Conservation (phyloP, 2,888 invertebrate species). For the Strigamia maritima region DNA sequence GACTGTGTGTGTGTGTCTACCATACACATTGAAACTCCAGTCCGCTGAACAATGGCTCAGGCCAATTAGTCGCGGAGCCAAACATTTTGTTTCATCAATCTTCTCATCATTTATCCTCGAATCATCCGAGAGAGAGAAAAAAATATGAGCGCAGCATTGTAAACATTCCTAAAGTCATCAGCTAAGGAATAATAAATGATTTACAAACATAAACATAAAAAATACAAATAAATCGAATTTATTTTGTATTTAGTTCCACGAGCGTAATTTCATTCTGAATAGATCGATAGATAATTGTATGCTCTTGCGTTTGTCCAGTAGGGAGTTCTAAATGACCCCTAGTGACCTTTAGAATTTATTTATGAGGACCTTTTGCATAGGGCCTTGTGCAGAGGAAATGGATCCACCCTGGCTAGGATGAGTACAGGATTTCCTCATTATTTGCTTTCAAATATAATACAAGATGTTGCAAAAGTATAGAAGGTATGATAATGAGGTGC, state of each 20-base stretch:
- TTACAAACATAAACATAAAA: neutral
- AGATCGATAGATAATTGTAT: neutral
- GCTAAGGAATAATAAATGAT: neutral
- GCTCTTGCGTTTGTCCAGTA: neutral
- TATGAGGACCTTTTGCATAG: constrained; percentile 34
- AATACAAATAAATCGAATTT: too few relatives aligned
- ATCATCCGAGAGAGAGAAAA: neutral
- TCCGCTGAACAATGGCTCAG: neutral
- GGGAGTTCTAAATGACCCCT: constrained; percentile 20
- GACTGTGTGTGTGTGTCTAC: neutral
- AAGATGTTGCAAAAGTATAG: constrained; percentile 9
- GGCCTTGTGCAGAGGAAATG: constrained; percentile 32
- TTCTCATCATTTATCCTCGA: neutral
- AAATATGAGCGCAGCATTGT: neutral
- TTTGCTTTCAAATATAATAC: constrained; percentile 17
- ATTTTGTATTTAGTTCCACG: too few relatives aligned
- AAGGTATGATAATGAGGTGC: constrained; percentile 16
- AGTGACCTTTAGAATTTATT: constrained; percentile 14
- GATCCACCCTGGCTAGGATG: constrained; percentile 24
- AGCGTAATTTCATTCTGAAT: neutral
- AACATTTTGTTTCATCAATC: constrained; percentile 1
- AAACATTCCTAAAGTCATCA: neutral
- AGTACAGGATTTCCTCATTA: constrained; percentile 28
- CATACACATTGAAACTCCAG: neutral
- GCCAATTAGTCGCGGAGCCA: neutral